Conservation (phyloP, 2,113 vertebrate genomes). For the Callopanchax toddi region DNA sequence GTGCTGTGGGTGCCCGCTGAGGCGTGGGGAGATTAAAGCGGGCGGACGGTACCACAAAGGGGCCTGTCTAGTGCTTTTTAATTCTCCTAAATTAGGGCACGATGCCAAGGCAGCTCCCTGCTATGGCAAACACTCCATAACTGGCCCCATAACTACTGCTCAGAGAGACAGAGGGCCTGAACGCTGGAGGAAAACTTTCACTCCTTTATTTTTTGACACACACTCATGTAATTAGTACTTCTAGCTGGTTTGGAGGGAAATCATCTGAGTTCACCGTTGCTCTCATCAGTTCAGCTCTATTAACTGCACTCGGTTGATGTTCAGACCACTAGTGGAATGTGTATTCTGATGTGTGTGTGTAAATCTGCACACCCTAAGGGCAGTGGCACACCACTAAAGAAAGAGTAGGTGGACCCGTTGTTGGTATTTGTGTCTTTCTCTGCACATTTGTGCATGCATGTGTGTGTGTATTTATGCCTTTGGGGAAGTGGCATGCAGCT, state of each 20-base stretch:
- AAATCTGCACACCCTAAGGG: slow-evolving; percentile 52
- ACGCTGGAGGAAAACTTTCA: slow-evolving; percentile 57
- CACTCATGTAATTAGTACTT: slow-evolving; percentile 65
- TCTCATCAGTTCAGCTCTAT: slow-evolving; percentile 41
- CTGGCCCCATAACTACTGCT: slow-evolving; percentile 73
- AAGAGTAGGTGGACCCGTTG: slow-evolving; percentile 64
- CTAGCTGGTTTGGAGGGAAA: slow-evolving; percentile 44
- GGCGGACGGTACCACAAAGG: slow-evolving; percentile 80
- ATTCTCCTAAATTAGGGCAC: slow-evolving; percentile 83
- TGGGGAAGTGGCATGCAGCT: slow-evolving; percentile 69
- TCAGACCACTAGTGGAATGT: slow-evolving; percentile 59
- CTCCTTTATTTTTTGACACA: slow-evolving; percentile 46
- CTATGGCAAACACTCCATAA: slow-evolving; percentile 76
- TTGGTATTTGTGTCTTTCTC: slow-evolving; percentile 45
- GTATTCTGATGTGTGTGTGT: slow-evolving; percentile 24
- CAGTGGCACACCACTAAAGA: slow-evolving; percentile 66
- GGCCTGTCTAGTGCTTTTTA: slow-evolving; percentile 83
- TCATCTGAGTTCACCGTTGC: slow-evolving; percentile 33
- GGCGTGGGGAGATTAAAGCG: slow-evolving; percentile 81
- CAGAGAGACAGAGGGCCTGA: slow-evolving; percentile 60
- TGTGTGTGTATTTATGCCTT: slow-evolving; percentile 54
- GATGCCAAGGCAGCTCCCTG: slow-evolving; percentile 75
- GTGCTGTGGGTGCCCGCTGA: slow-evolving; percentile 76
- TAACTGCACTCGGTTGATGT: slow-evolving; percentile 40
- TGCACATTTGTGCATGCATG: slow-evolving; percentile 31